Evolutionary conservation across 2,113 vertebrate species (phyloP), one percentile per base, ranked within the genome.

Genomic region (Hirundichthys speculiger): DNA sequence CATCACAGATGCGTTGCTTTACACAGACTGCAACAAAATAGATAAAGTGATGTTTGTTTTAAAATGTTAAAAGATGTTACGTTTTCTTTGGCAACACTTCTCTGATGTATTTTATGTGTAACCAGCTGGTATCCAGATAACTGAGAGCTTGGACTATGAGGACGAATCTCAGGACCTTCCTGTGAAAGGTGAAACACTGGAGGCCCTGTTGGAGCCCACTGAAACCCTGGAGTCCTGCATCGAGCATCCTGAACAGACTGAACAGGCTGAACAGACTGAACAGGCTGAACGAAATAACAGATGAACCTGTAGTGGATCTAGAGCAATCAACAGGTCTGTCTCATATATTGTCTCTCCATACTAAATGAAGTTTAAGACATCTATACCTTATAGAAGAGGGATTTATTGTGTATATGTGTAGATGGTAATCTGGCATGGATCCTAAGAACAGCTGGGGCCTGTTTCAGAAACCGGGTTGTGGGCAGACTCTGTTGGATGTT

Each of bases 251-350:
- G 30, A 66, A 64, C 41, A 15, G 1, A 8, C 24, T 54, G 75
- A 3, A 63, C 62, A 25, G 16, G 3, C 20, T 4, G 77, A 78
- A 66, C 43, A 64, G 1, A 42, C 24, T 54, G 75, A 3, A 63
- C 62, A 25, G 16, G 3, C 20, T 4, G 77, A 78, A 66, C 43
- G 61, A 1, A 42, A n/a, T n/a, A n/a, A n/a, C 40, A 62, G 13
- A 53, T 5, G 25, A 71, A 25, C 34, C 25, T 13, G 59, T 60
- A 45, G 78, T 83, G 0, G 71, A 76, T 10, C 67, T 79, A 60
- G 88, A 91, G 47, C 79, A 80, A 30, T 75, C 78, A 4, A 47
- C 77, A 82, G 89, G 92, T 93, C 14, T 0, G 3, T 34, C 4
- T n/a, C 14, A 9, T 7, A 10, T 9, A 7, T 10, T 34, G 30